A percentile compares a stretch with the other conserved stretches of the same genome.
Conservation (phyloP, 2,888 invertebrate species). For the Drosophila neutralis region DNA sequence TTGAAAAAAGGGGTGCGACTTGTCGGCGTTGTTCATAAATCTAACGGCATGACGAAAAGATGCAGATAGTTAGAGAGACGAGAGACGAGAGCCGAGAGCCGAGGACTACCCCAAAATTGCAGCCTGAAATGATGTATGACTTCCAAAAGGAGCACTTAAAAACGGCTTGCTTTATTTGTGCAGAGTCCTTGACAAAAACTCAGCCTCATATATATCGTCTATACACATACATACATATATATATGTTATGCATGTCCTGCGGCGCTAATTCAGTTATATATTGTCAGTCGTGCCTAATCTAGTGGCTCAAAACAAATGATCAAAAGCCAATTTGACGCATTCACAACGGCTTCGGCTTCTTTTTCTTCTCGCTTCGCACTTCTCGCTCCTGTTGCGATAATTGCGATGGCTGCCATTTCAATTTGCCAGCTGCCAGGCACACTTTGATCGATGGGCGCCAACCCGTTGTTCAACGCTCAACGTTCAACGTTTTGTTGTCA, state of each 20-base stretch:
- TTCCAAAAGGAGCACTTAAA: slow-evolving; percentile 21
- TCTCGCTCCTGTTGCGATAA: slow-evolving; percentile 50
- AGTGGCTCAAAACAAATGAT: slow-evolving; percentile 43
- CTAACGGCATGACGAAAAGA: slow-evolving; percentile 80
- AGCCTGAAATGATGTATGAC: slow-evolving; percentile 68
- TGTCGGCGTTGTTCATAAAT: slow-evolving; percentile 66
- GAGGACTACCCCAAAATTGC: slow-evolving; percentile 28
- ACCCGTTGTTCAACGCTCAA: slow-evolving; percentile 21
- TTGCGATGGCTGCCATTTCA: slow-evolving; percentile 74
- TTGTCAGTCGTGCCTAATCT: slow-evolving; percentile 70
- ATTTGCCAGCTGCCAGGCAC: slow-evolving; percentile 64
- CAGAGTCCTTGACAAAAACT: slow-evolving; percentile 30
- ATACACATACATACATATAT: neutral
- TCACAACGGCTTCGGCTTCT: neutral
- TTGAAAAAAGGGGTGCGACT: slow-evolving; percentile 30
- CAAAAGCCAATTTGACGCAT: slow-evolving; percentile 32
- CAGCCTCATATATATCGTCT: slow-evolving; percentile 18
- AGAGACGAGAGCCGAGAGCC: slow-evolving; percentile 8
- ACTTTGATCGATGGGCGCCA: slow-evolving; percentile 74
- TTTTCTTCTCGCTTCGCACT: slow-evolving; percentile 7
- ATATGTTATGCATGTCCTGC: slow-evolving; percentile 53
- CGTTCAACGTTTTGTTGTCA: slow-evolving; percentile 63
- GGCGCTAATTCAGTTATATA: slow-evolving; percentile 77
- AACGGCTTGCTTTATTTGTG: slow-evolving; percentile 10
- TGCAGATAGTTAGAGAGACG: slow-evolving; percentile 46